A percentile compares a stretch with the other conserved stretches of the same genome.
Evolutionary conservation across 2,113 vertebrate genomes (phyloP).

Genomic region (Syngnathus floridae): DNA sequence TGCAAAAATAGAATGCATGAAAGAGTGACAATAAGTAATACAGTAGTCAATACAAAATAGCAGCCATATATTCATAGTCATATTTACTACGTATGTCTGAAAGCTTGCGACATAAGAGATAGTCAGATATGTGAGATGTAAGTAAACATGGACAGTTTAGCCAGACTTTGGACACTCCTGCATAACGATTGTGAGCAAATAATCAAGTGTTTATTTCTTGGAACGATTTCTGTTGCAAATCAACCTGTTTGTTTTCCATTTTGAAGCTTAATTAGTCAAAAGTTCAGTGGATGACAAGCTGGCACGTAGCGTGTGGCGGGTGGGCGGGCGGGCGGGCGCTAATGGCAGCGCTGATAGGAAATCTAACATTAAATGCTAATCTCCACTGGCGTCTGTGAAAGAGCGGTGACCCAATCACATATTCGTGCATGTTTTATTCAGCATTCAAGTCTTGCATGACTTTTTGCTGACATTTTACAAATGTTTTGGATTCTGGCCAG

Average conservation of each 20-base stretch:
- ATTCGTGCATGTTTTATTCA: conserved; percentile 6
- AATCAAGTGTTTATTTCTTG: neutral
- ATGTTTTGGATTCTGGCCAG: neutral
- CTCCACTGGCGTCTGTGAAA: neutral
- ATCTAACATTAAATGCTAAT: neutral
- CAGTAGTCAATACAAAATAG: no score
- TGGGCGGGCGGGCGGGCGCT: no score
- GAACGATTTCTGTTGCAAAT: conserved; percentile 3
- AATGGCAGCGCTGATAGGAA: conserved; percentile 3
- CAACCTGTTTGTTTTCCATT: neutral
- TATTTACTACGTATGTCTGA: no score
- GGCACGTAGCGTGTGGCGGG: neutral
- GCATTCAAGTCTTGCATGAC: neutral
- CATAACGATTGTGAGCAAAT: neutral
- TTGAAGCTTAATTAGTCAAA: conserved; percentile 7
- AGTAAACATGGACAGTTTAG: neutral
- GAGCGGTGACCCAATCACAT: neutral
- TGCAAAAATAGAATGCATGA: no score
- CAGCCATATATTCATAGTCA: no score
- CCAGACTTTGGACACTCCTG: neutral
- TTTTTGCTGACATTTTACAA: conserved; percentile 4
- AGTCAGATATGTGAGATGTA: no score
- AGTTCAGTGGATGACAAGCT: neutral
- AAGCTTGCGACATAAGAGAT: no score
- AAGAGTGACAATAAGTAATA: no score